These are phyloP conservation scores for Carcharodon carcharias DNA, from an alignment of 2,797 vertebrate species.

Conservation along the genomic window DNA sequence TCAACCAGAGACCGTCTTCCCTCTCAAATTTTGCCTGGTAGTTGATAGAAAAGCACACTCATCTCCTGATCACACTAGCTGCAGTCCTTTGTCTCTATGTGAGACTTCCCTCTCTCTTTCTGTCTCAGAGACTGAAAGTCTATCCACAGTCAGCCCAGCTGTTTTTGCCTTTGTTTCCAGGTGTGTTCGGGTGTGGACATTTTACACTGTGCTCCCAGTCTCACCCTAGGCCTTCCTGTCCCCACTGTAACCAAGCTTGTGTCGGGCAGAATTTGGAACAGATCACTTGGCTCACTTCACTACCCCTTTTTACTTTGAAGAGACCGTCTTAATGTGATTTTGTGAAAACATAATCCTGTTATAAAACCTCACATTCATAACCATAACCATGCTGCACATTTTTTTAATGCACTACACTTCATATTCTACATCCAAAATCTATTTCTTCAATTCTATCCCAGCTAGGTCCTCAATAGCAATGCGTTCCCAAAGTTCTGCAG, in stretches of 20 bases:
- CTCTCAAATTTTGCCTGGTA: not conserved
- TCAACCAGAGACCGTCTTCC: not conserved
- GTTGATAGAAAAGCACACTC: not conserved
- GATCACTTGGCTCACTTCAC: no score
- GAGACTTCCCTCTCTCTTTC: not conserved
- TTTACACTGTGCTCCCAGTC: not conserved
- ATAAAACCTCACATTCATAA: no score
- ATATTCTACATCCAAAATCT: not conserved
- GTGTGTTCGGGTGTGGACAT: not conserved
- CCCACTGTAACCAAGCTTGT: no score
- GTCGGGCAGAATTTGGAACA: no score
- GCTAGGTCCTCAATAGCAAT: not conserved
- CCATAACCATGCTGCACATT: not conserved
- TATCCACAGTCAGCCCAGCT: no score
- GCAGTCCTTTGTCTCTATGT: no score
- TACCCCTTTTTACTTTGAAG: no score
- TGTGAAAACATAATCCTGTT: no score
- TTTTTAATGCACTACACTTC: not conserved
- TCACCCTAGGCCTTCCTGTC: not conserved
- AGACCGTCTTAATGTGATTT: no score
- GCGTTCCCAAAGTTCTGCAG: no score
- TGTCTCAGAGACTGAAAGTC: not conserved
- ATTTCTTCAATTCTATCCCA: not conserved
- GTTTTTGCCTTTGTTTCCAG: not conserved
- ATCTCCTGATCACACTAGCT: not conserved